Evolutionary conservation across 2,797 vertebrate species (phyloP), one percentile per base, ranked within the genome.

Genomic region (Tapirus indicus): DNA sequence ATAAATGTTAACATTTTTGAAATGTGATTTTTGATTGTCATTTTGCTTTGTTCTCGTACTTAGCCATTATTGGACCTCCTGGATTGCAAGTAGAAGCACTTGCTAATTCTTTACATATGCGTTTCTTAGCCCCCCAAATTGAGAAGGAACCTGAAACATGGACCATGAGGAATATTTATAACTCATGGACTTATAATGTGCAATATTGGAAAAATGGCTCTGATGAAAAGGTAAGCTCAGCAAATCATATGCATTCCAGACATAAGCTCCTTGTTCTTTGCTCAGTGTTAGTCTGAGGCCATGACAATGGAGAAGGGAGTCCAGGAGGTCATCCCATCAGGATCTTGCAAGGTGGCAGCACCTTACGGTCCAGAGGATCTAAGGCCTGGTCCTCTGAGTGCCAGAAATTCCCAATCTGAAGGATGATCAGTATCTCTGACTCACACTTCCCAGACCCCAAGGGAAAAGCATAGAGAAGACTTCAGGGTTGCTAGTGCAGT

Each of bases 41-140:
- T 71, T 94, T 88, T 88, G 41, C 4, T 87, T 60, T 95, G 2
- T 95, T 96, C 66, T 84, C 56, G 0, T 6, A 0, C 92, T 17
- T 23, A 99, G 99, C 99, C 16, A 0, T 72, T 7, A 96, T 99
- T 2, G 98, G 98, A 18, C 97, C 99, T 68, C 99, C 99, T 2
- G 56, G 68, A 5, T 69, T 99, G 14, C 41, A 95, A 44, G 96
- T 98, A 75, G 97, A 97, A 75, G 97, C 97, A 0, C 93, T 97
- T 27, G 79, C 97, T 0, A 98, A 98, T 20, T 98, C 96, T 6
- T 95, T 99, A 86, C 98, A 99, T 20, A 35, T 99, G 83, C 98
- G 98, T 77, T 93, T 98, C 94, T 75, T 0, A 0, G 98, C 98
- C 21, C 99, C 99, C 11, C 20, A 23, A 16, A 94, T 98, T 1